Percentiles rank a stretch among this genome's conserved stretches.
These are phyloP conservation scores for Acanthacorydalis orientalis DNA, from an alignment of 2,888 invertebrate species.

Conservation along the genomic window DNA sequence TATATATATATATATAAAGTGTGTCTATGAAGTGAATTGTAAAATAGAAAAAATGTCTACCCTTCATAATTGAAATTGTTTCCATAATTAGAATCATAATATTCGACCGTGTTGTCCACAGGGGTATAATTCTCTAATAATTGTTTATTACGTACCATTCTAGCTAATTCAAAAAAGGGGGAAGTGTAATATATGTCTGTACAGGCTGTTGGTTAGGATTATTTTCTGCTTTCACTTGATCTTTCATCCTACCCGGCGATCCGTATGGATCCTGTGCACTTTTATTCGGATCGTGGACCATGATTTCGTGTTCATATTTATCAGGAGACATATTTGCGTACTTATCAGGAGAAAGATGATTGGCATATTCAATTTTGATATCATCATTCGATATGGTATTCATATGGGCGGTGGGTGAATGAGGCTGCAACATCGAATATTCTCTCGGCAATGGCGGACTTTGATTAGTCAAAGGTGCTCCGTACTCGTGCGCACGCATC, in stretches of 20 bases:
- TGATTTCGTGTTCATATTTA: slow-evolving; percentile 38
- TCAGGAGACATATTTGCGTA: slow-evolving; percentile 38
- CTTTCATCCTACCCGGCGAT: slow-evolving; percentile 25
- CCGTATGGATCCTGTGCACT: slow-evolving; percentile 16
- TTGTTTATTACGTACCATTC: slow-evolving; percentile 12
- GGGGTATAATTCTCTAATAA: neutral
- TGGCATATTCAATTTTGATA: slow-evolving; percentile 26
- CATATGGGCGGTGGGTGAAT: slow-evolving; percentile 34
- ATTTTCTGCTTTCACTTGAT: slow-evolving; percentile 19
- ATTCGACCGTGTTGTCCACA: neutral
- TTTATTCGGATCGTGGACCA: slow-evolving; percentile 26
- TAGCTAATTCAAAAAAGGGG: slow-evolving; percentile 59
- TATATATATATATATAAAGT: too few species aligned
- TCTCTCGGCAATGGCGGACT: slow-evolving; percentile 45
- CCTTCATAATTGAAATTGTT: too few species aligned
- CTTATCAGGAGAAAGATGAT: slow-evolving; percentile 37
- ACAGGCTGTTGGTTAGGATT: slow-evolving; percentile 24
- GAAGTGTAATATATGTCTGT: slow-evolving; percentile 46
- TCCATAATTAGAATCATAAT: too few species aligned
- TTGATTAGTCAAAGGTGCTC: slow-evolving; percentile 33
- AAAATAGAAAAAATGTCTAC: too few species aligned
- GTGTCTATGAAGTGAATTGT: too few species aligned
- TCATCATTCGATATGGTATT: slow-evolving; percentile 21
- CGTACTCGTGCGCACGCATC: slow-evolving; percentile 45
- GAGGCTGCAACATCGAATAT: slow-evolving; percentile 46